Evolutionary conservation across 2,888 invertebrate species (phyloP).

Genomic region (Saturnia pavonia): DNA sequence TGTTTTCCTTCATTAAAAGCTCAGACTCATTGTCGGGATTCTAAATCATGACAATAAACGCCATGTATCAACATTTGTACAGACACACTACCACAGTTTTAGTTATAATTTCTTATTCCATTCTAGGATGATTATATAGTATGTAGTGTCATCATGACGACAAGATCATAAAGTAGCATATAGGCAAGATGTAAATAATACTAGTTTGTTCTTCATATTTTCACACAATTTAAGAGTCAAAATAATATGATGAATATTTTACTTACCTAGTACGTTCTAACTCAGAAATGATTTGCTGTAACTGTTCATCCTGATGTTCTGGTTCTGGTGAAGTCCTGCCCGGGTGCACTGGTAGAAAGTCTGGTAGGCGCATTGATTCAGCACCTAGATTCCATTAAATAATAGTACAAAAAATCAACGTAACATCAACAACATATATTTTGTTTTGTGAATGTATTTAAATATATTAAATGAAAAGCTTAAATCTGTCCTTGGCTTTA

Average conservation of each 20-base stretch:
- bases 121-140: too few relatives aligned
- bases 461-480: too few relatives aligned
- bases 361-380: conserved; percentile 75
- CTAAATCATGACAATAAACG: too few relatives aligned
- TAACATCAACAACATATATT: not conserved
- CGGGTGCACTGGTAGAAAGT: conserved; percentile 75
- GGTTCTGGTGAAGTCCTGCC: conserved; percentile 73
- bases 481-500: too few relatives aligned
- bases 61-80: too few relatives aligned
- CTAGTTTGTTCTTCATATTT: not conserved
- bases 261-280: conserved; percentile 65
- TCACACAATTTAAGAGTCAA: not conserved
- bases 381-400: conserved; percentile 47
- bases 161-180: too few relatives aligned
- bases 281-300: conserved; percentile 64
- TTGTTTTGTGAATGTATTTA: too few relatives aligned
- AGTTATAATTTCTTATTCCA: too few relatives aligned
- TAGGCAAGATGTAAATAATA: not conserved
- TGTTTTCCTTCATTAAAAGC: too few relatives aligned
- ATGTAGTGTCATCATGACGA: too few relatives aligned
- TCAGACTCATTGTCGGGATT: too few relatives aligned
- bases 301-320: conserved; percentile 65
- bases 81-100: too few relatives aligned
- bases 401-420: not conserved
- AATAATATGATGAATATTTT: not conserved